Evolutionary conservation across 2,888 invertebrate species (phyloP).

Genomic region (Glomeris marginata): DNA sequence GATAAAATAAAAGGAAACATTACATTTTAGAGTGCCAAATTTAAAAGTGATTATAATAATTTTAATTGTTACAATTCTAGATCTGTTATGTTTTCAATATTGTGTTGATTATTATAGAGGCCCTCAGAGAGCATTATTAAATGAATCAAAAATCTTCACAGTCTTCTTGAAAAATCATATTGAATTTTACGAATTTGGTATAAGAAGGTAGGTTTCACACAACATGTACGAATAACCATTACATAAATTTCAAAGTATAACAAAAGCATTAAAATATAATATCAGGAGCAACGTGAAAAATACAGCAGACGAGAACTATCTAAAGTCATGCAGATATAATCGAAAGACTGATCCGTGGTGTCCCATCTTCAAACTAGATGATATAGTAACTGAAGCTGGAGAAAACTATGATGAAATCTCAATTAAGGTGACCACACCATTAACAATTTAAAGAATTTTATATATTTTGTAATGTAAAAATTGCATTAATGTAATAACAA

Average conservation of each 20-base stretch:
- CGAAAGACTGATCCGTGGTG: constrained; percentile 25
- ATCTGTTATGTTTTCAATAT: too few species aligned
- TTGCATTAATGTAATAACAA: not conserved
- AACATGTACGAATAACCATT: too few species aligned
- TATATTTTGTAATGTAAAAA: too few species aligned
- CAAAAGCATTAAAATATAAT: not conserved
- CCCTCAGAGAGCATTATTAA: constrained; percentile 17
- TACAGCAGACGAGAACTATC: constrained; percentile 22
- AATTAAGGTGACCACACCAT: constrained; percentile 22
- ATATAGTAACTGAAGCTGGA: constrained; percentile 26
- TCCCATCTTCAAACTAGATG: constrained; percentile 32
- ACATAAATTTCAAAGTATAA: too few species aligned
- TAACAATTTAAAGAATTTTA: too few species aligned
- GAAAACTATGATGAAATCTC: constrained; percentile 24
- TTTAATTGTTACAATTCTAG: too few species aligned
- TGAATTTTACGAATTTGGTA: constrained; percentile 29
- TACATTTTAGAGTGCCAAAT: too few species aligned
- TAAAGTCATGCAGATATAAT: constrained; percentile 27
- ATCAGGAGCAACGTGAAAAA: constrained; percentile 27
- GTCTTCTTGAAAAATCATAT: constrained; percentile 35
- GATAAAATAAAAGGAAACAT: too few species aligned
- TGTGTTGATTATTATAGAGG: constrained; percentile 14
- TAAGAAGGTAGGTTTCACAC: constrained; percentile 3
- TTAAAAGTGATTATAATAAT: too few species aligned
- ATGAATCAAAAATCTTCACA: constrained; percentile 27